Evolutionary conservation across 2,113 vertebrate genomes (phyloP).

Genomic region (Amazona guildingii): DNA sequence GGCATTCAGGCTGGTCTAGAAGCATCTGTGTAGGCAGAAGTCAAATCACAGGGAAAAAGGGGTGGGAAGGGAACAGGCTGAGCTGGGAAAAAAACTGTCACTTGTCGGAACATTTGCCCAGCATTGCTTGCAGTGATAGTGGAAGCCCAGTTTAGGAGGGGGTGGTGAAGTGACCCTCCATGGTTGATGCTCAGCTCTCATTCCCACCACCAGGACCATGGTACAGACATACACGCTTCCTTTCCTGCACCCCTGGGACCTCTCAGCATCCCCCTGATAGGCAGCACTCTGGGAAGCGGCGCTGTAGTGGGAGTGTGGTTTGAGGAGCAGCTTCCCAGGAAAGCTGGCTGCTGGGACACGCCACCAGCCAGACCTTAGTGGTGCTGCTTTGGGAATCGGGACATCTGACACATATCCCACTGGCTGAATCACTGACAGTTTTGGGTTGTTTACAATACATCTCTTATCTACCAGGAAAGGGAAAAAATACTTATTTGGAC

Average conservation of each 20-base stretch:
- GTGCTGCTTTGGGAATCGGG: neutral
- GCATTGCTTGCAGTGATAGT: neutral
- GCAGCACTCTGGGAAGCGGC: neutral
- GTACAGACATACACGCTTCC: neutral
- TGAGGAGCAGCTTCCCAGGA: neutral
- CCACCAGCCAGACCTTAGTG: neutral
- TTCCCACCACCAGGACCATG: neutral
- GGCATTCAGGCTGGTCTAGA: neutral
- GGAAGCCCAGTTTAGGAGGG: neutral
- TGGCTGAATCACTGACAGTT: neutral
- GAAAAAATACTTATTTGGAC: neutral
- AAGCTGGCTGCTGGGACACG: neutral
- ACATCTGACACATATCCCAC: neutral
- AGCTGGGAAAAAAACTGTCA: conserved; percentile 25
- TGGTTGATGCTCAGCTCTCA: neutral
- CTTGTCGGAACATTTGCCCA: conserved; percentile 11
- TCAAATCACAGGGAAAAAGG: neutral
- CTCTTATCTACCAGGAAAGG: neutral
- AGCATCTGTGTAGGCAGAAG: conserved; percentile 20
- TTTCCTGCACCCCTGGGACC: neutral
- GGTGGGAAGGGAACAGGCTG: neutral
- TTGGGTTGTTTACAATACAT: neutral
- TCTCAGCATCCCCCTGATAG: neutral
- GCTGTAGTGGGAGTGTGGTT: neutral
- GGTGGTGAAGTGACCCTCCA: neutral